These are phyloP conservation scores for Aspidiotus rigidus DNA, from an alignment of 2,888 invertebrate species.

Conservation along the genomic window DNA sequence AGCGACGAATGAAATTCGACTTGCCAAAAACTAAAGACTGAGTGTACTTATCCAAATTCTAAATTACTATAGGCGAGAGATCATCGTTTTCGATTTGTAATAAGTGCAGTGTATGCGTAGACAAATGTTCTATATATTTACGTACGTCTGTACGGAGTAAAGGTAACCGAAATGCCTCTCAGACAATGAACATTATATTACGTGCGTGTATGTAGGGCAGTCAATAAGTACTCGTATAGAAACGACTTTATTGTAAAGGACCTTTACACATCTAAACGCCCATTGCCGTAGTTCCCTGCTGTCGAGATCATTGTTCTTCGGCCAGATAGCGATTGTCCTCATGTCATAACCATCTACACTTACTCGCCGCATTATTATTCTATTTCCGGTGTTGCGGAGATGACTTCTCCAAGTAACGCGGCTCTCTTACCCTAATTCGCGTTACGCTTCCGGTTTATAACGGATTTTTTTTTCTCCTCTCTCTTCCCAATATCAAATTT, in stretches of 20 bases:
- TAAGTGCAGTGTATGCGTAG: too few species aligned
- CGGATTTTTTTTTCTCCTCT: slow-evolving; percentile 19
- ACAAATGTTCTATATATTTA: neutral
- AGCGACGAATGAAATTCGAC: neutral
- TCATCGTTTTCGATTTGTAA: neutral
- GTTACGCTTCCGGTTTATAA: slow-evolving; percentile 30
- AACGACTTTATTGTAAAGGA: slow-evolving; percentile 16
- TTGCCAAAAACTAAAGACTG: neutral
- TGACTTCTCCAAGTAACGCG: slow-evolving; percentile 20
- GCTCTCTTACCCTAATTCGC: slow-evolving; percentile 26
- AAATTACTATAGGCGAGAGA: neutral
- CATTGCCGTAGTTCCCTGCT: slow-evolving; percentile 27
- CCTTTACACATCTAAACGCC: slow-evolving; percentile 29
- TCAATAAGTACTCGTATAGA: slow-evolving; percentile 3
- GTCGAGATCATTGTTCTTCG: slow-evolving; percentile 29
- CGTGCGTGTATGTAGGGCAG: neutral
- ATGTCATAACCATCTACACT: slow-evolving; percentile 32
- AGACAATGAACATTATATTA: slow-evolving; percentile 1
- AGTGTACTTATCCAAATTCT: neutral
- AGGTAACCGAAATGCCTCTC: slow-evolving; percentile 10
- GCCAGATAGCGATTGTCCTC: slow-evolving; percentile 32
- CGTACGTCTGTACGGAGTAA: neutral
- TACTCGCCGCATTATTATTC: slow-evolving; percentile 30
- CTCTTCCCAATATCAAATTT: slow-evolving; percentile 11
- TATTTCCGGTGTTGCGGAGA: slow-evolving; percentile 28